Conservation (phyloP, 2,888 invertebrate genomes). For the Lamellibrachia columna region DNA sequence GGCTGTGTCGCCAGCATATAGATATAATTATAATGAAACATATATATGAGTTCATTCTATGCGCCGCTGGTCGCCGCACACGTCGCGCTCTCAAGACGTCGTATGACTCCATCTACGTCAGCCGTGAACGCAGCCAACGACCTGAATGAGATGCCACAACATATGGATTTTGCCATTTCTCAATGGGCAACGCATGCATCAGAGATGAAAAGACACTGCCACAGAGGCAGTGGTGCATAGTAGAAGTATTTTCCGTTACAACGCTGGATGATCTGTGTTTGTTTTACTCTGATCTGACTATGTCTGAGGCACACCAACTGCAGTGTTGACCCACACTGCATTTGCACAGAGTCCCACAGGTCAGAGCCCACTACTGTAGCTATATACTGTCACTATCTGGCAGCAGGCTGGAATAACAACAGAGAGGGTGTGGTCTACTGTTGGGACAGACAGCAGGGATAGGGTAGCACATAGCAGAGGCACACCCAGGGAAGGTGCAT, state of each 20-base stretch:
- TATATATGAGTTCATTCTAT: background rate
- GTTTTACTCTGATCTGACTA: background rate
- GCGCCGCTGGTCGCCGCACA: background rate
- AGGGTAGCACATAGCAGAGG: background rate
- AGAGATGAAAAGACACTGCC: background rate
- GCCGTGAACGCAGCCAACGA: background rate
- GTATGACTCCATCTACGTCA: background rate
- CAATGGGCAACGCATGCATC: background rate
- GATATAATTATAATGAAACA: background rate
- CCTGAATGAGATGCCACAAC: background rate
- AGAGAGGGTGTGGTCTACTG: background rate
- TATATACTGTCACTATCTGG: background rate
- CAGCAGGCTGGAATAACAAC: background rate
- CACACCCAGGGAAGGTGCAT: background rate
- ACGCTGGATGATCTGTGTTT: background rate
- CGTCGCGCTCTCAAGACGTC: background rate
- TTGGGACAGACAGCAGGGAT: background rate
- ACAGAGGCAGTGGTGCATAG: background rate
- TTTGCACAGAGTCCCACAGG: background rate
- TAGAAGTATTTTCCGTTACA: background rate
- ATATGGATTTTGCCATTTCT: slow-evolving; percentile 16
- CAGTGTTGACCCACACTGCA: background rate
- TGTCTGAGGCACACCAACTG: background rate
- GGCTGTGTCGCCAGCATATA: background rate
- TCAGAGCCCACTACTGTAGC: background rate